These are phyloP conservation scores for Gephyroberyx darwinii DNA, from an alignment of 2,797 vertebrate genomes.

Conservation along the genomic window DNA sequence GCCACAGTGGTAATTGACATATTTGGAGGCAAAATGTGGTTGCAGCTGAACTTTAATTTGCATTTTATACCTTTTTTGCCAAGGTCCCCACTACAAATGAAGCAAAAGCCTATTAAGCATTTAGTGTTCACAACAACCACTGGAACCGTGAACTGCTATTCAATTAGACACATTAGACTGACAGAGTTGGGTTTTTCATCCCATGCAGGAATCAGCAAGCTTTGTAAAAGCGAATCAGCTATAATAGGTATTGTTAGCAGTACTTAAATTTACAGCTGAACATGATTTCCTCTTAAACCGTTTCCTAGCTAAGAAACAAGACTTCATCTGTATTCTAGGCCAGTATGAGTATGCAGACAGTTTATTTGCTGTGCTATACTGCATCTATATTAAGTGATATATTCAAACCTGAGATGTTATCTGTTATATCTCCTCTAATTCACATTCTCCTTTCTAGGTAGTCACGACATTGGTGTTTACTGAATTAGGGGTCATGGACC, in stretches of 20 bases:
- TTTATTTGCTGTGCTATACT: too few relatives aligned
- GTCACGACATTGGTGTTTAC: not conserved
- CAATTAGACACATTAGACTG: not conserved
- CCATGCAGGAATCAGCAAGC: not conserved
- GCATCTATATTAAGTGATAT: too few relatives aligned
- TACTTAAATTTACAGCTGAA: not conserved
- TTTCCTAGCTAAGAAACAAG: not conserved
- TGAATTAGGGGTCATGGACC: not conserved
- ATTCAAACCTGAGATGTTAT: too few relatives aligned
- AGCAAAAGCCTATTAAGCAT: not conserved
- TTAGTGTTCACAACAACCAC: not conserved
- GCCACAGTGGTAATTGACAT: too few relatives aligned
- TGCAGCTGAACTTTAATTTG: not conserved
- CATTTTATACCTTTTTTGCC: not conserved
- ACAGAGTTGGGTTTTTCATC: not conserved
- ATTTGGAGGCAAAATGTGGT: too few relatives aligned
- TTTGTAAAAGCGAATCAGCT: not conserved
- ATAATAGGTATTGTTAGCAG: not conserved
- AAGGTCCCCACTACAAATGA: not conserved
- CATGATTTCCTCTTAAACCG: not conserved
- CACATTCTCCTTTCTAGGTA: not conserved
- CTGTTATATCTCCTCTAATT: not conserved
- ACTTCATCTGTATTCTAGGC: too few relatives aligned
- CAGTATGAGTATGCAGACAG: too few relatives aligned
- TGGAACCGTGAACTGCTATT: constrained; percentile 1